Conservation (phyloP, 2,888 invertebrate genomes). For the Globia sparganii region DNA sequence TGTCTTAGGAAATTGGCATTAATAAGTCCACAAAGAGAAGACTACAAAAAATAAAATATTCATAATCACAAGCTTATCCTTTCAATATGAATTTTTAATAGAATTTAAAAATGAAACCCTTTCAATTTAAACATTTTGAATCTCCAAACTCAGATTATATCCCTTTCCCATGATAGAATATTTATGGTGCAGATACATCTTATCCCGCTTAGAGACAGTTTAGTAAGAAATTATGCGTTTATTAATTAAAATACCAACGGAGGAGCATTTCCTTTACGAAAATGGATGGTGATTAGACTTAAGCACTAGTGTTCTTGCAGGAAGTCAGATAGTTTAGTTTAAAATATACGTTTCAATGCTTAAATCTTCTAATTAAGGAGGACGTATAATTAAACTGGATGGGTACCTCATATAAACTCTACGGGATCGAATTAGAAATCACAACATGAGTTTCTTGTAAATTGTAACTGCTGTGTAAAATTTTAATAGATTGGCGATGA, state of each 20-base stretch:
- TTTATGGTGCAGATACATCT: conserved; percentile 57
- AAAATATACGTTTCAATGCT: conserved; percentile 25
- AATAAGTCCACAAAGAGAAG: neutral
- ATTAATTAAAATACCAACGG: conserved; percentile 66
- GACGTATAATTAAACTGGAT: conserved; percentile 28
- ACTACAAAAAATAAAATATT: conserved; percentile 34
- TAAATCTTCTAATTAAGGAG: conserved; percentile 38
- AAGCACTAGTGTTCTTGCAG: conserved; percentile 45
- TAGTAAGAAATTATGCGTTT: conserved; percentile 56
- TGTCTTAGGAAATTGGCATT: neutral
- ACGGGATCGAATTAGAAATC: conserved; percentile 7
- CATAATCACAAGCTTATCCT: conserved; percentile 47
- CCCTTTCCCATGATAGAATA: conserved; percentile 52
- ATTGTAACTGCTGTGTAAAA: neutral
- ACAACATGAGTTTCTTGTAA: neutral
- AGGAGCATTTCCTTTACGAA: conserved; percentile 59
- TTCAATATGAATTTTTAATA: conserved; percentile 39
- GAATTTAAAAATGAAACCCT: conserved; percentile 41
- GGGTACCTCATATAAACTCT: conserved; percentile 11
- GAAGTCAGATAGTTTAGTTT: conserved; percentile 40
- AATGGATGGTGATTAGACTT: conserved; percentile 52
- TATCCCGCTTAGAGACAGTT: conserved; percentile 51
- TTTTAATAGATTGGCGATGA: neutral
- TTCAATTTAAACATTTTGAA: conserved; percentile 44
- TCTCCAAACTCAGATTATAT: conserved; percentile 42